Evolutionary conservation across 2,888 invertebrate genomes (phyloP).

Genomic region (Serrognathus titanus): DNA sequence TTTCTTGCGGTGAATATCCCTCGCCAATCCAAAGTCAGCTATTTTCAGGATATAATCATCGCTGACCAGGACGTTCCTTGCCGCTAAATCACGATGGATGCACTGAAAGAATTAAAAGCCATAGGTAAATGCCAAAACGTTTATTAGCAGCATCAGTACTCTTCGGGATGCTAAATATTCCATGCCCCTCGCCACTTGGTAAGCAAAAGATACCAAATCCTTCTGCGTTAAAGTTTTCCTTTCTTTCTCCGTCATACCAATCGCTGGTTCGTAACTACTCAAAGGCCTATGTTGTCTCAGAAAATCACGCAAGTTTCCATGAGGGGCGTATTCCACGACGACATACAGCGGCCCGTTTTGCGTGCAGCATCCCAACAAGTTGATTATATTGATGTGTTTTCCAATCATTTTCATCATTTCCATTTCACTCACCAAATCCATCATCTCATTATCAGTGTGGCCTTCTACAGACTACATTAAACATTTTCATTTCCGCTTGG

Average conservation of each 20-base stretch:
- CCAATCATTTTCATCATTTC: conserved; percentile 99
- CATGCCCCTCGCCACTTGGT: conserved; percentile 97
- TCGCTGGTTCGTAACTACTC: conserved; percentile 68
- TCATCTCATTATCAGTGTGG: conserved; percentile 95
- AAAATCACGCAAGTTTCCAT: conserved; percentile 94
- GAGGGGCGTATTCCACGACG: conserved; percentile 84
- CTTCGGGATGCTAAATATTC: conserved; percentile 93
- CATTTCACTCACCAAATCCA: conserved; percentile 96
- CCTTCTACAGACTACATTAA: conserved; percentile 64
- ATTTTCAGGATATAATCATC: conserved; percentile 94
- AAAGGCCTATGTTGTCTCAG: conserved; percentile 79
- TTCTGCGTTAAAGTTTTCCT: conserved; percentile 80
- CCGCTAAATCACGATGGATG: conserved; percentile 96
- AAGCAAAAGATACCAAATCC: conserved; percentile 93
- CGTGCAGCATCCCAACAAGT: conserved; percentile 95
- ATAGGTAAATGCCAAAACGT: conserved; percentile 1
- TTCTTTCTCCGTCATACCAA: conserved; percentile 63
- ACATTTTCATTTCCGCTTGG: conserved; percentile 1
- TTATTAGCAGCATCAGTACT: conserved; percentile 51
- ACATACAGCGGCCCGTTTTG: conserved; percentile 87
- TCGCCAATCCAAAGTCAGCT: conserved; percentile 95
- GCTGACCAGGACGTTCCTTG: conserved; percentile 93
- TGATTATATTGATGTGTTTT: conserved; percentile 95
- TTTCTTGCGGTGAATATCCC: conserved; percentile 93
- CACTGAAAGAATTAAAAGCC: conserved; percentile 58